Base-by-base conservation (phyloP, 1,140 invertebrate species). In the Drosophila aff. region DNA sequence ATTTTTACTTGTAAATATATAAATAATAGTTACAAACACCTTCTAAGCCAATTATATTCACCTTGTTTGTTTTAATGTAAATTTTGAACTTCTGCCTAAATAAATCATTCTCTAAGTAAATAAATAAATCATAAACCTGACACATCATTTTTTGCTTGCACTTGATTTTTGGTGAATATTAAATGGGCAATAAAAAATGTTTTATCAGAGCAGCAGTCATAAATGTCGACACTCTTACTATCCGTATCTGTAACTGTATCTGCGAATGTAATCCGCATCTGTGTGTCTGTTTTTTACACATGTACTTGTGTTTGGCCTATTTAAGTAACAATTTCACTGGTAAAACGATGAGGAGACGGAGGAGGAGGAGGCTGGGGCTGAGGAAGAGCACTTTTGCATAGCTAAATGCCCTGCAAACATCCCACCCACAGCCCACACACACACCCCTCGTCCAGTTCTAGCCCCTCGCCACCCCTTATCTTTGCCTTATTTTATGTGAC, bases 401-500 rank as follows among this genome's bases (percentile, higher is more conserved):
- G 78, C 82, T 87, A 82, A 86, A 86, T 83, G 80, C 82, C 82
- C 71, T 67, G 66, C 75, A 75, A 71, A 65, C 58, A 67, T 64
- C 28, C 71, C 50, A 36, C 28, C 28, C 49, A 52, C 47, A 49
- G 16, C 28, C 16, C n/a, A 47, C 23, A 50, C 23, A 10, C 41
- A 18, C 41, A 43, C 41, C 15, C 41, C 9, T 8, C 8, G 41
- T 10, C n/a, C 47, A 28, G 16, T 28, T 16, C 47, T 33, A 10
- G 7, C 16, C 44, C 28, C n/a, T 9, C 26, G n/a, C 58, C 21
- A 4, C 13, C 33, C 26, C 28, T 21, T 76, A 64, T 81, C 71
- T 75, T 74, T 67, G 83, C 62, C 63, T 73, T 86, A 81, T 76
- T 90, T 90, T 81, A 75, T 76, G 76, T 84, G 75, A 81, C 78